Base-by-base conservation (phyloP, 2,797 vertebrate genomes). In the Perodicticus potto region DNA sequence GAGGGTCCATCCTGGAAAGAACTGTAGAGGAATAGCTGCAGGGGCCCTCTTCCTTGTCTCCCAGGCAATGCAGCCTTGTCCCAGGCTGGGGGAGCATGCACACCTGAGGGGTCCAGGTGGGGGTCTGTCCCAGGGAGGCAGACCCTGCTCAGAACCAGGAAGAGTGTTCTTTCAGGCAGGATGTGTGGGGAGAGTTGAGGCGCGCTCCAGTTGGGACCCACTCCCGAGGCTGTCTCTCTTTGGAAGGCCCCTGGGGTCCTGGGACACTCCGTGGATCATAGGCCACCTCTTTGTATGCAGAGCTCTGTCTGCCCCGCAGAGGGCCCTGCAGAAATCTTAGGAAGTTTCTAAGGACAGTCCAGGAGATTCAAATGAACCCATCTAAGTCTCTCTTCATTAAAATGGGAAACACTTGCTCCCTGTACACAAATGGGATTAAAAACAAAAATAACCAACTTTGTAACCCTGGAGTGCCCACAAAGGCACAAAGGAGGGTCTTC, bases 101-200 rank as follows among this genome's bases (percentile, higher is more conserved):
- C 55, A 10, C 37, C 37, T n/a, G 11, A 20, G 27, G 69, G 11
- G 13, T 43, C 19, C 4, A 11, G 27, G 34, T 25, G 20, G 40
- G 32, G 7, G 11, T 53, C 49, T 25, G 43, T 40, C 32, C 4
- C 14, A 23, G 43, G 25, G 5, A 27, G 29, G 67, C 37, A 59
- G 86, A 49, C 11, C 65, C 61, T 37, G 67, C n/a, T 59, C 55
- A 67, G 65, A 80, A 69, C 16, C 45, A 37, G n/a, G 34, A 34
- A 84, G 32, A 23, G 5, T 59, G 14, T 55, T 29, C 13, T 78
- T 55, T n/a, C n/a, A 27, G 45, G 88, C 40, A 87, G 63, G 27
- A 59, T 6, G 20, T 0, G 0, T 0, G 45, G 34, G 25, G 40
- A 16, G 57, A 57, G 13, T 4, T 3, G 40, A 74, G 32, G 32